Evolutionary conservation across 2,797 vertebrate species (phyloP).

Genomic region (Menidia menidia): DNA sequence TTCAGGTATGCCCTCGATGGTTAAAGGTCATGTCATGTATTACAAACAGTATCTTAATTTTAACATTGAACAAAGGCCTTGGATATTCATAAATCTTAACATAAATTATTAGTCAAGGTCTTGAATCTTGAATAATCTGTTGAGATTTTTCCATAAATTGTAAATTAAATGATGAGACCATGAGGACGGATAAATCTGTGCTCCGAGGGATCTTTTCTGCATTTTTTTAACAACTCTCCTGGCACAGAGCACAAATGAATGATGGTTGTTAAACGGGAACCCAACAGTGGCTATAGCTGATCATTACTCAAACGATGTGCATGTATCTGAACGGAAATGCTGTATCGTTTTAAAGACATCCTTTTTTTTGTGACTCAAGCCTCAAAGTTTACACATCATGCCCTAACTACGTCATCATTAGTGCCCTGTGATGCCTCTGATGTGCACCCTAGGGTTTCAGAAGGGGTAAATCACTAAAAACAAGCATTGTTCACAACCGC

Average conservation of each 20-base stretch:
- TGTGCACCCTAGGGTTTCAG: constrained; percentile 25
- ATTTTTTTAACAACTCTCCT: constrained; percentile 3
- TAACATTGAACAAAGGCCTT: not conserved
- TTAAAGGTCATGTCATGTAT: not conserved
- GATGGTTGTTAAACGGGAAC: constrained; percentile 13
- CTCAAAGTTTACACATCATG: not conserved
- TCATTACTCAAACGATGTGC: constrained; percentile 41
- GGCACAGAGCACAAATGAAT: not conserved
- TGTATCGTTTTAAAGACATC: constrained; percentile 13
- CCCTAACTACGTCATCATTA: constrained; percentile 15
- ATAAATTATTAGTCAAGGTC: not conserved
- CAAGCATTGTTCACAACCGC: not conserved
- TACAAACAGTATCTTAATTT: not conserved
- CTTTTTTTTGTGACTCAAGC: constrained; percentile 40
- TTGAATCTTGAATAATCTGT: not conserved
- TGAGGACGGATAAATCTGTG: not conserved
- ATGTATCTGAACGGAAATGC: constrained; percentile 38
- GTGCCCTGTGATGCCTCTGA: constrained; percentile 20
- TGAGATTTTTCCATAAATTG: not conserved
- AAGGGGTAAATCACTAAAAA: not conserved
- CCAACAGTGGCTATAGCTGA: constrained; percentile 19
- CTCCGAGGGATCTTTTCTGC: not conserved
- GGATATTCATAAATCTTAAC: not conserved
- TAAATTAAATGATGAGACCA: not conserved
- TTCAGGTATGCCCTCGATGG: too few species aligned